Conservation (phyloP, 2,113 vertebrate genomes). For the Rhinolophus ferrumequinum region DNA sequence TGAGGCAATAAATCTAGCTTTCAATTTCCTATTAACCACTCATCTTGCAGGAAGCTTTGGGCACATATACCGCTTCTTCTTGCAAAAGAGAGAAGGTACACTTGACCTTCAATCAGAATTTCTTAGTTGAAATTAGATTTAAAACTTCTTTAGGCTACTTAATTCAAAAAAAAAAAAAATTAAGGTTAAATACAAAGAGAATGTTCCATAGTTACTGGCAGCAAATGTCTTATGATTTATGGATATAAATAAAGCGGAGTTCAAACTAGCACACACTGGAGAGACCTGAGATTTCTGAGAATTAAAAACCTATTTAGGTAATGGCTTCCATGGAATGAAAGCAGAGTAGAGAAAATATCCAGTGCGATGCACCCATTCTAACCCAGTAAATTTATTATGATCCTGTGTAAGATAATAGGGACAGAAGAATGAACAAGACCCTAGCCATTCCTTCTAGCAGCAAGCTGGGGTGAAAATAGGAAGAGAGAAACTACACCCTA, state of each 20-base stretch:
- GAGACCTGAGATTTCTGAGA: not conserved
- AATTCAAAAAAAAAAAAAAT: slow-evolving; percentile 27
- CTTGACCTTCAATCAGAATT: slow-evolving; percentile 56
- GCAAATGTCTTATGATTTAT: not conserved
- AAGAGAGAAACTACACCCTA: not conserved
- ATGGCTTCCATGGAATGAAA: slow-evolving; percentile 15
- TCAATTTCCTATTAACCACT: slow-evolving; percentile 34
- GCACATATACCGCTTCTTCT: slow-evolving; percentile 27
- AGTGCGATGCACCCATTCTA: not conserved
- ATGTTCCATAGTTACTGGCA: slow-evolving; percentile 42
- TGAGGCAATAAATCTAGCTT: not conserved
- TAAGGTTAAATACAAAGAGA: slow-evolving; percentile 56
- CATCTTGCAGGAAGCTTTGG: not conserved
- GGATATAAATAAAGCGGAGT: slow-evolving; percentile 33
- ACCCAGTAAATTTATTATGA: not conserved
- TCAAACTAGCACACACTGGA: slow-evolving; percentile 7
- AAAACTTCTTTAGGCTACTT: slow-evolving; percentile 60
- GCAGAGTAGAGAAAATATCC: not conserved
- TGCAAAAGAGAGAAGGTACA: slow-evolving; percentile 28
- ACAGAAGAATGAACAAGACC: not conserved
- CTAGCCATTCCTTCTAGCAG: not conserved
- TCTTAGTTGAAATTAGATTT: slow-evolving; percentile 61
- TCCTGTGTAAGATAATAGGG: not conserved
- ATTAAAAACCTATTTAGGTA: slow-evolving; percentile 44
- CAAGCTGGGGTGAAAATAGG: not conserved